Evolutionary conservation across 2,888 invertebrate genomes (phyloP), one percentile per base, ranked within the genome.

Genomic region (Drosophila multiciliata): DNA sequence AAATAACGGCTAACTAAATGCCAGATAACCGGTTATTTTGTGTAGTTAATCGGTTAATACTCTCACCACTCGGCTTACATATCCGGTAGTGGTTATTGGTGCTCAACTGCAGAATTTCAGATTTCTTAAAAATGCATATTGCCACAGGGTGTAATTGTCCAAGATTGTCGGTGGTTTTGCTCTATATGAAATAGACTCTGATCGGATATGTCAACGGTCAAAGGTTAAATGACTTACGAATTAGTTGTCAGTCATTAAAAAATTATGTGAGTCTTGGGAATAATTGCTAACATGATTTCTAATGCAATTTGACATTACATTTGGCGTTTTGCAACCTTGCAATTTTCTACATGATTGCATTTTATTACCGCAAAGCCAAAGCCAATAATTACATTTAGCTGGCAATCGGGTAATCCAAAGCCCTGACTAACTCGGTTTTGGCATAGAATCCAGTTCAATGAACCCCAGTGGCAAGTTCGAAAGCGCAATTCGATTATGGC

Each of bases 291-390:
- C 38, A 48, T 20, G n/a, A 59, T 68, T 66, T 57, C 59, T 38
- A 75, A 63, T 59, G 69, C 38, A 45, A 20, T 35, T 42, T 59
- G 40, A 52, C 48, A 36, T 66, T 66, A 42, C 26, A 23, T 55
- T 49, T 57, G 36, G 17, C 32, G 53, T 76, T 76, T 69, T 90
- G 87, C 87, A 84, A 82, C 74, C 75, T 71, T 76, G 82, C 87
- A 86, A 82, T 88, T 86, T 86, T 86, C 78, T 72, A 88, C 80
- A 64, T 73, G 74, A 80, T 75, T 86, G 87, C 80, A 73, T 68
- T 76, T 76, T 71, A 71, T 78, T 63, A 83, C 86, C 73, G 78
- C 83, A 82, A 66, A 50, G 17, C 72, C 81, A 82, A 50, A 57
- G 55, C n/a, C 72, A 83, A 80, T 78, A 65, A 71, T 79, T 58